These are phyloP conservation scores for Numida meleagris DNA, from an alignment of 2,113 vertebrate genomes.

Conservation along the genomic window DNA sequence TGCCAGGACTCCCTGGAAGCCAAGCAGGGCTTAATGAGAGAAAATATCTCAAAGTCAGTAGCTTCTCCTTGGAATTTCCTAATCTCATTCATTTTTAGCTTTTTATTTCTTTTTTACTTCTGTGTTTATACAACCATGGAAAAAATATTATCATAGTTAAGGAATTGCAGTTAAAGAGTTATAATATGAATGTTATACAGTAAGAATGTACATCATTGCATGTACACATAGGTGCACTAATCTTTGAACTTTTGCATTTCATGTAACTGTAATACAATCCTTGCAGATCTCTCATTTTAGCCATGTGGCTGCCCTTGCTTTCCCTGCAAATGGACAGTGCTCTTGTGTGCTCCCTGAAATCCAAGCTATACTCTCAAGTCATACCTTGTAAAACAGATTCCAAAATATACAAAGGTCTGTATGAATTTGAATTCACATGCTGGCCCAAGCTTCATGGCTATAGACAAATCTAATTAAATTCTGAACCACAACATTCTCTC, in stretches of 20 bases:
- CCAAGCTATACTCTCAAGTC: not conserved
- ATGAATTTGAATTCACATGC: not conserved
- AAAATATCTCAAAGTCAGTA: not conserved
- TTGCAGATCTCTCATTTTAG: not conserved
- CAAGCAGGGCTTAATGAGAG: not conserved
- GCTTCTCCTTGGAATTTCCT: not conserved
- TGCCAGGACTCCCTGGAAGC: not conserved
- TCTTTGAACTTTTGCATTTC: not conserved
- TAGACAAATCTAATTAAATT: constrained; percentile 19
- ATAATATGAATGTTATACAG: not conserved
- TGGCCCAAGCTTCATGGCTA: not conserved
- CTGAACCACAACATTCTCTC: not conserved
- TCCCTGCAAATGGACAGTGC: not conserved
- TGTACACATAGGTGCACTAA: not conserved
- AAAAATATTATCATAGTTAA: not conserved
- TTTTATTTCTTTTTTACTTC: constrained; percentile 6
- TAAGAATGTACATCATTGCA: not conserved
- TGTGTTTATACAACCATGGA: not conserved
- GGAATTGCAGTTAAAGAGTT: not conserved
- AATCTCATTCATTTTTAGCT: not conserved
- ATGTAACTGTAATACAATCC: not conserved
- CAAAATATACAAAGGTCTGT: not conserved
- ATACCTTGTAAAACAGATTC: not conserved
- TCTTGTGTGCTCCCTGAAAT: not conserved
- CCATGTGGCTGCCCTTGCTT: not conserved